Evolutionary conservation across 2,797 vertebrate genomes (phyloP).

Genomic region (Odontamblyopus lacepedii): DNA sequence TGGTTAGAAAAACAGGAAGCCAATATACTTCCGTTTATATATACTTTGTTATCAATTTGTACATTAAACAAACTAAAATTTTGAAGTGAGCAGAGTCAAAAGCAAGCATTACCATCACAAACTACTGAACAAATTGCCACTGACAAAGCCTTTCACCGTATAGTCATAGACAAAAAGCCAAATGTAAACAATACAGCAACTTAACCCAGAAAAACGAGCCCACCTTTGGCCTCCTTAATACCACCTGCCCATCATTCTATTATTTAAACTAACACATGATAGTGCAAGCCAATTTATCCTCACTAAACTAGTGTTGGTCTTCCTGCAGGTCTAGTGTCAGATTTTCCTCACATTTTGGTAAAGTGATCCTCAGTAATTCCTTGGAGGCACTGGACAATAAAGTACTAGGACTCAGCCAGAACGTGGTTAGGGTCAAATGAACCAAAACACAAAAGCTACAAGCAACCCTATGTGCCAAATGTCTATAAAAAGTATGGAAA

Average conservation of each 20-base stretch:
- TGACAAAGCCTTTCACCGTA: conserved; percentile 23
- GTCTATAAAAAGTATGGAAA: too few relatives aligned
- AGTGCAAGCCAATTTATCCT: conserved; percentile 15
- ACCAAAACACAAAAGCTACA: conserved; percentile 3
- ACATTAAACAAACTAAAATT: neutral
- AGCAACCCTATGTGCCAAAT: too few relatives aligned
- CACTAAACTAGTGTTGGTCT: conserved; percentile 1
- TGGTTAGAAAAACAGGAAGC: too few relatives aligned
- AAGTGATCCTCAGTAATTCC: conserved; percentile 24
- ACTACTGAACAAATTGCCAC: neutral
- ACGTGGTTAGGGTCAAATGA: conserved; percentile 16
- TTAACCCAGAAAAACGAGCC: conserved; percentile 29
- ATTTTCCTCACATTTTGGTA: conserved; percentile 15
- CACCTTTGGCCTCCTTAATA: conserved; percentile 18
- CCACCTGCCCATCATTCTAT: conserved; percentile 17
- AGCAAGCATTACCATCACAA: neutral
- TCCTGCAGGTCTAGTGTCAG: conserved; percentile 6
- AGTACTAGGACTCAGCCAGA: conserved; percentile 23
- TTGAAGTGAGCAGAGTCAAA: neutral
- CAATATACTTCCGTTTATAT: too few relatives aligned
- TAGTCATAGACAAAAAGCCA: conserved; percentile 23
- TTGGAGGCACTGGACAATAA: conserved; percentile 25
- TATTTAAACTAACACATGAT: conserved; percentile 25
- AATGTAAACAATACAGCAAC: conserved; percentile 28
- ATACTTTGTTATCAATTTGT: neutral